Evolutionary conservation across 2,888 invertebrate species (phyloP), one percentile per base, ranked within the genome.

Genomic region (Pyrrhia umbra): DNA sequence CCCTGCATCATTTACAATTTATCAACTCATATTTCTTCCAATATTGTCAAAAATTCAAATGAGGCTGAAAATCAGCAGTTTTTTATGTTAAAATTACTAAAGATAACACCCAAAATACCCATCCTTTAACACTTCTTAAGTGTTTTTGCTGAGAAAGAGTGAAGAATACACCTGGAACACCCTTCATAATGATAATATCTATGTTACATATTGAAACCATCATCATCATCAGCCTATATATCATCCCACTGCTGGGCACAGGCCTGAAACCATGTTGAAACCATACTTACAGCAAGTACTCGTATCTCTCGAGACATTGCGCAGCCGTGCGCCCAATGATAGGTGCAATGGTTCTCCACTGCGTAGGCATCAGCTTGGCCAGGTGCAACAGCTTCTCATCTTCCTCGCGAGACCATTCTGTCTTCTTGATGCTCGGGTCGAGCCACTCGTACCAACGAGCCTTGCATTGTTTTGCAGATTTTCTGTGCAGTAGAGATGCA

Each of bases 401-500:
- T 91, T 99, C 99, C 88, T 99, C 99, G 45, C 99, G 96, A 13
- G 99, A 99, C 99, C 99, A 99, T 96, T 99, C 99, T 0, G 99
- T 99, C 92, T 99, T 99, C 91, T 99, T 99, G 85, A 99, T 99
- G 89, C 99, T 99, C 0, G 99, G 99, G 94, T 99, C 99, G 77
- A 99, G 93, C 99, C 99, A 99, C 87, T 99, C 99, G 90, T 98
- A 99, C 99, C 99, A 99, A 79, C 99, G 96, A 16, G 99, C 99
- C 92, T 99, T 99, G 93, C 99, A 99, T 90, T 99, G 99, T 90
- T 99, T 99, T 0, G 99, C 99, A 0, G 99, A 99, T 91, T 99
- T 99, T 83, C 99, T 96, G 90, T 99, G 99, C 27, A 99, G 95
- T 63, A 99, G 92, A 0, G 99, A 99, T 23, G 99, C 99, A 90